Evolutionary conservation across 2,797 vertebrate genomes (phyloP).

Genomic region (Picus viridis): DNA sequence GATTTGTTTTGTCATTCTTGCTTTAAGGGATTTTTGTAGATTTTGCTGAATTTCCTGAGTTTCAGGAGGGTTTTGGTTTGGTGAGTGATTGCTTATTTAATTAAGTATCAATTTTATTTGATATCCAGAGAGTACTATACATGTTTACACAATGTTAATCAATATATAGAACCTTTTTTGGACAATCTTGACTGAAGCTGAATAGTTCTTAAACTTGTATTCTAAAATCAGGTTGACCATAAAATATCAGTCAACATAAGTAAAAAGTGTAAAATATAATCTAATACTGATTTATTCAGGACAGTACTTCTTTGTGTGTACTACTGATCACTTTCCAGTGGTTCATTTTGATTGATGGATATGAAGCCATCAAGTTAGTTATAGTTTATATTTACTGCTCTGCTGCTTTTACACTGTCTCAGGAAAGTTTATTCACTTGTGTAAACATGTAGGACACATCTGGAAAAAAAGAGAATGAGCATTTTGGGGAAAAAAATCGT

Average conservation of each 20-base stretch:
- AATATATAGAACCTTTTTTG: not conserved
- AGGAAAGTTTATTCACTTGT: not conserved
- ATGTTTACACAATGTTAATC: not conserved
- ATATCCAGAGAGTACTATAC: not conserved
- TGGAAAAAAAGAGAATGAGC: not conserved
- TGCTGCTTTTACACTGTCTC: not conserved
- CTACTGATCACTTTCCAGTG: not conserved
- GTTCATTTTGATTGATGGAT: not conserved
- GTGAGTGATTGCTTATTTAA: not conserved
- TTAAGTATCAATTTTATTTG: not conserved
- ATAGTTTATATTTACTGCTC: not conserved
- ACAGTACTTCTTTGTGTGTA: not conserved
- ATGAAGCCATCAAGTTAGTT: not conserved
- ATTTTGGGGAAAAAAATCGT: not conserved
- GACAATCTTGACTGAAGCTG: not conserved
- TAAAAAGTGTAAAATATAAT: not conserved
- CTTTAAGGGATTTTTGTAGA: not conserved
- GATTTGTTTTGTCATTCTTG: rapidly evolving
- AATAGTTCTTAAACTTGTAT: not conserved
- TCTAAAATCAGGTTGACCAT: not conserved
- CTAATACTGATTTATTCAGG: not conserved
- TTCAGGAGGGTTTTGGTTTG: not conserved
- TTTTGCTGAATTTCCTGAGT: not conserved
- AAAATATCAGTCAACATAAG: not conserved
- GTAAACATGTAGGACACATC: not conserved